A percentile compares a stretch with the other conserved stretches of the same genome.
Conservation (phyloP, 23 tunicate species). For the Oikopleura dioica region DNA sequence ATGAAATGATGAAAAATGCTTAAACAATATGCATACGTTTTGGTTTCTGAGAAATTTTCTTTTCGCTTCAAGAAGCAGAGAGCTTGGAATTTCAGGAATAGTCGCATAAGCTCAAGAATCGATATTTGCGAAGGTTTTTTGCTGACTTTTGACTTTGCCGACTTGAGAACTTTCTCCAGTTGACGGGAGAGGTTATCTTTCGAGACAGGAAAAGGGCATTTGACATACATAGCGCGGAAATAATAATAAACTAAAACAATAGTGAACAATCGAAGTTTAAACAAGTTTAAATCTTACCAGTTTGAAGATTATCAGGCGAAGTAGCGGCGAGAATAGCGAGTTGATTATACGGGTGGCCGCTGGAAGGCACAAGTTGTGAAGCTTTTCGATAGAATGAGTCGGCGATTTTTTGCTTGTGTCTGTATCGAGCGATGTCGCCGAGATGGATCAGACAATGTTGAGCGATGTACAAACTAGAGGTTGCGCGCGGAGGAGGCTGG, state of each 20-base stretch:
- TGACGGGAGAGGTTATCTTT: conserved; percentile 42
- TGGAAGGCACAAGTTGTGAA: conserved; percentile 67
- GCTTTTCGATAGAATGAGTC: conserved; percentile 84
- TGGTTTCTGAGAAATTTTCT: too few relatives aligned
- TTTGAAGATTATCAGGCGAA: conserved; percentile 49
- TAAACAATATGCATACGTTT: too few relatives aligned
- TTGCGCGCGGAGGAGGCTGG: conserved; percentile 43
- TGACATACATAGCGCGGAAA: conserved; percentile 68
- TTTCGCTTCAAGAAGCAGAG: too few relatives aligned
- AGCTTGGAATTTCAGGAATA: not conserved
- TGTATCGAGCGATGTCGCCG: conserved; percentile 82
- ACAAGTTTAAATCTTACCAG: too few relatives aligned
- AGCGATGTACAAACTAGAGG: conserved; percentile 79
- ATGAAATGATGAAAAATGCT: too few relatives aligned
- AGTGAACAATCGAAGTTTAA: too few relatives aligned
- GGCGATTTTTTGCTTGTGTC: conserved; percentile 25
- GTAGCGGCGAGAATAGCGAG: conserved; percentile 73
- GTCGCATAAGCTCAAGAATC: not conserved
- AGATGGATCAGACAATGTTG: conserved; percentile 90
- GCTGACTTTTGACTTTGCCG: not conserved
- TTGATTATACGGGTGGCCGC: conserved; percentile 95
- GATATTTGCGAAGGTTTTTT: not conserved
- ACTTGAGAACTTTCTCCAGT: conserved; percentile 23
- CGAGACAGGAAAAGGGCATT: conserved; percentile 82
- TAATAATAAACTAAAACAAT: conserved; percentile 76